Conservation (phyloP, 2,888 invertebrate species). For the Metopia argyrocephala region DNA sequence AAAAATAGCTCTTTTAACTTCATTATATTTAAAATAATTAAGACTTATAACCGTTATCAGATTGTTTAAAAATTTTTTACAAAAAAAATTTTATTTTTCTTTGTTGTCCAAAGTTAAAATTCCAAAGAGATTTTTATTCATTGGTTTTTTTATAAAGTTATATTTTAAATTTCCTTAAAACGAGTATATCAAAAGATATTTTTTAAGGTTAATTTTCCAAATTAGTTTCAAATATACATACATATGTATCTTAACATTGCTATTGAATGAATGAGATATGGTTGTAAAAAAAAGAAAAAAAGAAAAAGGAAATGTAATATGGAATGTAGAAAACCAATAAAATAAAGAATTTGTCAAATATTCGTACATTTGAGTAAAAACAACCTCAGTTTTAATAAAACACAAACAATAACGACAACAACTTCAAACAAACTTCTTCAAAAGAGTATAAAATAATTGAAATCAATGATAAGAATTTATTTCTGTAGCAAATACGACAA, state of each 20-base stretch:
- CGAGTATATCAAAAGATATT: too few relatives aligned
- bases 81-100: not conserved
- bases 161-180: not conserved
- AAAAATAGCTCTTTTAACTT: too few relatives aligned
- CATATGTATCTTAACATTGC: not conserved
- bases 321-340: constrained; percentile 16
- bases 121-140: not conserved
- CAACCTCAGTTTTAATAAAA: not conserved
- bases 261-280: not conserved
- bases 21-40: too few relatives aligned
- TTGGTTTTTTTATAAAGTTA: not conserved
- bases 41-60: too few relatives aligned
- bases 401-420: not conserved
- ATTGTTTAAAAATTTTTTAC: too few relatives aligned
- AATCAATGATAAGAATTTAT: constrained; percentile 38
- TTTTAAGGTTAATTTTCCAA: not conserved
- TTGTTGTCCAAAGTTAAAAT: not conserved
- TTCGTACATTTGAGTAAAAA: constrained; percentile 3
- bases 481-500: not conserved
- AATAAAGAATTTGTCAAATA: constrained; percentile 26
- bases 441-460: constrained; percentile 18
- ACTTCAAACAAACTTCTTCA: not conserved
- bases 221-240: too few relatives aligned
- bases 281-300: too few relatives aligned
- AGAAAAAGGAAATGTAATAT: too few relatives aligned